phyloP scores from a whole-genome alignment of 2,797 vertebrate genomes.

The Sarcoramphus papa region DNA sequence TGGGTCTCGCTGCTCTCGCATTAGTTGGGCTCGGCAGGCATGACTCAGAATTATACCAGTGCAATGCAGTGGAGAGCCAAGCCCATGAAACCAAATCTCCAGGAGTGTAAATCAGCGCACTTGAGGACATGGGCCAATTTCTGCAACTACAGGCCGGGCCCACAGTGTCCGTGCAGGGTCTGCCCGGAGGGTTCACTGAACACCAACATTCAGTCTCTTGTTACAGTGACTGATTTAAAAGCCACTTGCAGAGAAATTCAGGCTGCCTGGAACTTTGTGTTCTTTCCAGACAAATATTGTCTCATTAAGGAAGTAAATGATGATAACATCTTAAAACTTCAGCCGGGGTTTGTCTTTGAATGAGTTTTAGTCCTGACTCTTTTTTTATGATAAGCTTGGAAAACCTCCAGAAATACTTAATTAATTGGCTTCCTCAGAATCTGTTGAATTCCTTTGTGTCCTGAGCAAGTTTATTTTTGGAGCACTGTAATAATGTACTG shows the following conservation, averaged over 20 bases:
- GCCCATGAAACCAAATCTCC: neutral
- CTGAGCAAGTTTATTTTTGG: neutral
- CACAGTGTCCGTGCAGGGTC: rapidly evolving
- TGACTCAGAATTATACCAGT: neutral
- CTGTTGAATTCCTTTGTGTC: neutral
- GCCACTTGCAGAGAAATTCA: neutral
- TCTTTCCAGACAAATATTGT: neutral
- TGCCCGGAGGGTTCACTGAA: neutral
- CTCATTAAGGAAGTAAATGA: neutral
- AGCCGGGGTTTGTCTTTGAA: neutral
- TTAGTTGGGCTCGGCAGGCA: neutral
- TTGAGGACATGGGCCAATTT: neutral
- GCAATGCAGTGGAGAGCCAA: neutral
- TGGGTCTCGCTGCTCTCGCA: neutral
- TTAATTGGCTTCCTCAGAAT: neutral
- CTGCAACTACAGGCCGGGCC: too few species aligned
- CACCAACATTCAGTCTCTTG: neutral
- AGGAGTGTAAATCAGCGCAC: rapidly evolving
- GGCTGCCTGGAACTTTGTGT: neutral
- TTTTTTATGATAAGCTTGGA: neutral
- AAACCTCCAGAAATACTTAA: neutral
- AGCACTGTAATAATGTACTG: neutral
- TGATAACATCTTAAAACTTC: neutral
- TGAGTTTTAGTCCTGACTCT: neutral
- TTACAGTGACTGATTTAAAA: neutral